Evolutionary conservation across 2,797 vertebrate genomes (phyloP), one percentile per base, ranked within the genome.

Genomic region (Periparus ater): DNA sequence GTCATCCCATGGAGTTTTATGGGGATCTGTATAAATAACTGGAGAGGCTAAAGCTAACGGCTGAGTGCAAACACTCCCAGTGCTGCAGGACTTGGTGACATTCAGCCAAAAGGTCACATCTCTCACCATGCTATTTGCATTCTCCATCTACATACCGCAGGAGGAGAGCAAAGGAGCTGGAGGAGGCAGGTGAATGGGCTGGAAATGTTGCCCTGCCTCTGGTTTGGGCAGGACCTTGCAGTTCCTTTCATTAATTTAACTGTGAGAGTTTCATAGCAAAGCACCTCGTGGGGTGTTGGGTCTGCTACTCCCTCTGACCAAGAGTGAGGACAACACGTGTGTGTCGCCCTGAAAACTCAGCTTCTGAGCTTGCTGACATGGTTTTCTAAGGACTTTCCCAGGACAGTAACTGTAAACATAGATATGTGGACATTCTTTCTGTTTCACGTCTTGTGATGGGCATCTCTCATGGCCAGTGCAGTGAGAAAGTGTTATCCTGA

Each of bases 91-190:
- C 85, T 90, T 81, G 87, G 95, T 94, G 95, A 96, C 95, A 97
- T 96, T 95, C 96, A 96, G 91, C 85, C 94, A 86, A 97, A 96
- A 97, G 96, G 95, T 96, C 96, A 88, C 60, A 76, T 54, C 92
- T 79, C 95, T 95, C 94, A 36, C 4, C 13, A 57, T 95, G 96
- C 71, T 94, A 96, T 96, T 97, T 96, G 96, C 95, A 93, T 96
- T 96, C 88, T 54, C 92, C 91, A 93, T 95, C 89, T 63, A 26
- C 70, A 57, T 57, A 40, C 89, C 50, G 82, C 71, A 93, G 84
- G 34, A 90, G 60, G 45, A 70, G 91, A 91, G 91, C 76, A 57
- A 18, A 89, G 76, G 82, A 86, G 75, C 89, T 21, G 70, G 60
- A 89, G 75, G 62, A 74, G 55, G 88, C 44, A 26, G 62, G 5